Evolutionary conservation across 2,888 invertebrate genomes (phyloP), one percentile per base, ranked within the genome.

Genomic region (Digitonthophagus gazella): DNA sequence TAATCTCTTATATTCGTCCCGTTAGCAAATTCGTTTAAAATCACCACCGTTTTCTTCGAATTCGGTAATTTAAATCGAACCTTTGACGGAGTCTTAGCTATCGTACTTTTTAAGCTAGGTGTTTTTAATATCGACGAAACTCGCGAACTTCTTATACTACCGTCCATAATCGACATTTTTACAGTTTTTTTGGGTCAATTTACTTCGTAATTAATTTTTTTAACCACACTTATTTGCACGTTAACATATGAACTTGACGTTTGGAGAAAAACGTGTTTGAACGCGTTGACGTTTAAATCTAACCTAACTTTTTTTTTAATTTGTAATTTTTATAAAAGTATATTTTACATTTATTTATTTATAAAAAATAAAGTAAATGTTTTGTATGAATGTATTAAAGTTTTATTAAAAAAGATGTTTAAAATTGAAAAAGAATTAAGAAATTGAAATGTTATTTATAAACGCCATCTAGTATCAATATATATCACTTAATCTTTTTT

Each of bases 51-150:
- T 76, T 85, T 82, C 73, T 83, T 80, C 3, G 80, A 74, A 74
- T 82, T 79, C 0, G 86, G 86, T 54, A 87, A 79, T 65, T 83
- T 80, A 73, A 87, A 87, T 22, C 83, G 76, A 0, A 83, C 81
- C 75, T 81, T 82, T 11, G 68, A 65, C 1, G 73, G 70, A 18
- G 71, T 63, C 44, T 70, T 65, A 4, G 70, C 64, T n/a, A 64
- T 65, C 0, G 66, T 66, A n/a, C 68, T 72, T 58, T 73, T 72
- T n/a, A 75, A 66, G 22, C 73, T 75, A 4, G 72, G 58, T 4
- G 71, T 69, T 54, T 72, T 74, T 64, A 75, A 67, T 57, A 76
- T 75, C 1, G 75, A 75, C n/a, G 75, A 70, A 14, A 66, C 64
- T 14, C 70, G 67, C 11, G 71, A 66, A 64, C 61, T 68, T 67